Base-by-base conservation (phyloP, 1,140 invertebrate species). In the Achatina immaculata region DNA sequence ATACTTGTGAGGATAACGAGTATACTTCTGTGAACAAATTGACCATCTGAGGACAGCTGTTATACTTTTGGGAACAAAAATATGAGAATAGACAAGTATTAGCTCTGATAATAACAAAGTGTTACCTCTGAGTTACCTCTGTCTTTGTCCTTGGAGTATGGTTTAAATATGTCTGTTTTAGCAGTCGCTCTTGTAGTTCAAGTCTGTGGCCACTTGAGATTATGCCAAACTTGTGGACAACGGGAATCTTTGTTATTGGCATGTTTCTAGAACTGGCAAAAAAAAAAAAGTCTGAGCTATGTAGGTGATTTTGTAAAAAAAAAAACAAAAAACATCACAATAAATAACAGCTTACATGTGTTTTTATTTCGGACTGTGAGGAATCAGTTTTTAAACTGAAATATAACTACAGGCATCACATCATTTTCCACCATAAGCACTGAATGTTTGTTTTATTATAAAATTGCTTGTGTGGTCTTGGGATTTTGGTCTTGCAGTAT, bases 191-290 rank as follows among this genome's bases (percentile, higher is more conserved):
- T 78, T 91, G 90, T 31, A 92, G 81, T 80, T 91, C 87, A 48
- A 90, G 62, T 65, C 90, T 81, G 72, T 92, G 91, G 42, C 85
- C 88, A 81, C 90, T 89, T 42, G 91, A 92, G 66, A 92, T 91
- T 55, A 92, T 92, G 72, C 91, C 91, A 89, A 92, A 92, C 81
- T 91, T 91, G 81, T 92, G 90, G 11, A 90, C 86, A 36, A 92
- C 86, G 7, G 90, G 90, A 58, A 91, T 82, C 75, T 88, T 89
- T 65, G 87, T 86, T 43, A 91, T 88, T 19, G 91, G 91, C 91
- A 92, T 92, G 24, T 40, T 36, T 58, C 34, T 40, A 4, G 16
- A 62, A 65, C 19, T 36, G 34, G 31, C 0, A n/a, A 21, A 34
- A 21, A 68, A 75, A 55, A 0, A 43, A 34, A 43, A 55, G 14